Evolutionary conservation across 35 echinoderm and acorn worm species (phyloP), one percentile per base, ranked within the genome.

Genomic region (Apostichopus californicus): DNA sequence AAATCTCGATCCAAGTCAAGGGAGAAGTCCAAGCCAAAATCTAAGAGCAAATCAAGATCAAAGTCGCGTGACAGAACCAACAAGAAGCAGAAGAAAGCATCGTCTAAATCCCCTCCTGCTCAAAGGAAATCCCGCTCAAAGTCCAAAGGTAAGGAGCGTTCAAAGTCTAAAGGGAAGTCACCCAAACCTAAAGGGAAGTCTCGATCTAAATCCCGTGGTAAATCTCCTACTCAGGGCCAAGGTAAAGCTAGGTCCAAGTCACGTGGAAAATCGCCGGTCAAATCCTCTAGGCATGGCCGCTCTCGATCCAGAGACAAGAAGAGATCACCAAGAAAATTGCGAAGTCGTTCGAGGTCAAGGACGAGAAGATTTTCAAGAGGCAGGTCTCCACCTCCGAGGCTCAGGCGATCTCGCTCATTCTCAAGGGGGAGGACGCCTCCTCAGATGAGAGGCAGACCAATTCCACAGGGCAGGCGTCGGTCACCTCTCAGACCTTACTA

Each of bases 401-500:
- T 73, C 0, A 68, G 86, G 64, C 15, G 86, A 13, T 54, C 86
- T 12, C 68, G 86, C 22, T 89, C 86, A n/a, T 53, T 89, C 18
- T 73, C 86, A 55, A 25, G 86, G 23, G 86, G 86, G 9, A 89
- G 86, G 63, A 66, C 86, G 17, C 86, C 89, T 5, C 77, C 89
- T 61, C 77, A 53, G 6, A 23, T 52, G 15, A 91, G 89, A 91
- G 89, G 77, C 17, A 91, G 89, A 59, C 77, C 72, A 23, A 59
- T 79, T 21, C 12, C 14, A 18, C 46, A 78, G 21, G 46, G 56
- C 1, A 94, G 93, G 22, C 73, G 20, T 5, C 73, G 91, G 12
- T 94, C 94, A 15, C 89, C 90, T 59, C 89, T 57, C 14, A 92
- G 90, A 57, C 68, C 89, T 22, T 78, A 17, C 55, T 91, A 91